phyloP scores from a whole-genome alignment of 2,797 vertebrate genomes.

The Perodicticus potto region DNA sequence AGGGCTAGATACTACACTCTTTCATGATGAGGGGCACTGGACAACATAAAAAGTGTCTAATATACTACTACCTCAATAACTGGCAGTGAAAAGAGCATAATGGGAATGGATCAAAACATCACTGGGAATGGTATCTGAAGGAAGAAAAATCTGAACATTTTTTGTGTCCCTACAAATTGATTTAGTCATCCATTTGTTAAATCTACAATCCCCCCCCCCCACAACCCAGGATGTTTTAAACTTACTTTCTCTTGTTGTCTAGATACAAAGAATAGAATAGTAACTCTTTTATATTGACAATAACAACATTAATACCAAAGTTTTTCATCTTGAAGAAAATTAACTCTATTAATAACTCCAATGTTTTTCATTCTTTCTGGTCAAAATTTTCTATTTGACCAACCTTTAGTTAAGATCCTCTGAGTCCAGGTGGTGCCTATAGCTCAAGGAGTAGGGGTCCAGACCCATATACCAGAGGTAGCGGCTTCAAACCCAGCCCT shows the following conservation, averaged over 20 bases:
- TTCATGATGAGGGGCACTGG: neutral
- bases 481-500: no score
- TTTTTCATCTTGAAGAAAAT: conserved; percentile 25
- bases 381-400: neutral
- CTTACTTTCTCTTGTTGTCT: conserved; percentile 19
- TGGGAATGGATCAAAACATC: neutral
- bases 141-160: neutral
- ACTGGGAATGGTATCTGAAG: neutral
- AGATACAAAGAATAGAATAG: neutral
- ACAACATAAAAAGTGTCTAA: neutral
- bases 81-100: neutral
- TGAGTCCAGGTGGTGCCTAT: neutral
- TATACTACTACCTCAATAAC: neutral
- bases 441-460: no score
- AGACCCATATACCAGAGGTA: no score
- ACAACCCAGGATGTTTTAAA: neutral
- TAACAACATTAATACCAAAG: neutral
- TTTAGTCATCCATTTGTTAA: neutral
- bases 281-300: neutral
- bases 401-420: neutral
- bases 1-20: neutral
- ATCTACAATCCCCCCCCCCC: neutral
- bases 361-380: neutral
- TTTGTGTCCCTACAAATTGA: neutral
- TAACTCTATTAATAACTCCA: neutral